phyloP scores from a whole-genome alignment of 2,113 vertebrate genomes.

The Eudyptes chrysolophus region DNA sequence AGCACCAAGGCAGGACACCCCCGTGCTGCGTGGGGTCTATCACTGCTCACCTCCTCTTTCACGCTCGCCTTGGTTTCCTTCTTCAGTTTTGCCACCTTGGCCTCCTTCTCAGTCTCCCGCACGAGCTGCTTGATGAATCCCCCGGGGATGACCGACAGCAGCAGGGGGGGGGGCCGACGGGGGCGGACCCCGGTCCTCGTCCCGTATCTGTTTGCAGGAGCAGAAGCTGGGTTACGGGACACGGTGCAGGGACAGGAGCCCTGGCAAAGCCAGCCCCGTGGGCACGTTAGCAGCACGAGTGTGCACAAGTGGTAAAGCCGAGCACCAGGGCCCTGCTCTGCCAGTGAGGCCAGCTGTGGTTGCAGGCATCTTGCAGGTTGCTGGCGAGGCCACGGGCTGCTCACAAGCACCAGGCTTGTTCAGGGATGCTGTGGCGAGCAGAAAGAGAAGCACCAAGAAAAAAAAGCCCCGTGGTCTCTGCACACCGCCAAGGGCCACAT shows the following conservation, averaged over 20 bases:
- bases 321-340: background rate
- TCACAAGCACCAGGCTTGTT: accelerated
- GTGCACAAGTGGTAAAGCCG: background rate
- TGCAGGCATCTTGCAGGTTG: background rate
- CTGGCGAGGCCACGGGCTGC: accelerated
- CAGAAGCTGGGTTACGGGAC: background rate
- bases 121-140: conserved; percentile 96
- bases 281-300: accelerated
- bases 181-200: conserved; percentile 84
- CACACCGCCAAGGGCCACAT: accelerated
- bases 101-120: conserved; percentile 90
- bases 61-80: conserved; percentile 56
- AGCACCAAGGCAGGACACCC: background rate
- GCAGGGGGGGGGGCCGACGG: conserved; percentile 74
- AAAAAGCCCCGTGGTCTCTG: background rate
- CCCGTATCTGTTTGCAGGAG: conserved; percentile 84
- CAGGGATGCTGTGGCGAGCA: background rate
- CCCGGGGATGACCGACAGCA: conserved; percentile 84
- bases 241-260: accelerated
- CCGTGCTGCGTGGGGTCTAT: accelerated
- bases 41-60: conserved; percentile 61
- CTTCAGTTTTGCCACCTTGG: conserved; percentile 73
- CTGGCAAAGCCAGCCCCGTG: accelerated
- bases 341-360: accelerated
- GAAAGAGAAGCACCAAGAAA: background rate